Base-by-base conservation (phyloP, 2,113 vertebrate genomes). In the Channa argus region DNA sequence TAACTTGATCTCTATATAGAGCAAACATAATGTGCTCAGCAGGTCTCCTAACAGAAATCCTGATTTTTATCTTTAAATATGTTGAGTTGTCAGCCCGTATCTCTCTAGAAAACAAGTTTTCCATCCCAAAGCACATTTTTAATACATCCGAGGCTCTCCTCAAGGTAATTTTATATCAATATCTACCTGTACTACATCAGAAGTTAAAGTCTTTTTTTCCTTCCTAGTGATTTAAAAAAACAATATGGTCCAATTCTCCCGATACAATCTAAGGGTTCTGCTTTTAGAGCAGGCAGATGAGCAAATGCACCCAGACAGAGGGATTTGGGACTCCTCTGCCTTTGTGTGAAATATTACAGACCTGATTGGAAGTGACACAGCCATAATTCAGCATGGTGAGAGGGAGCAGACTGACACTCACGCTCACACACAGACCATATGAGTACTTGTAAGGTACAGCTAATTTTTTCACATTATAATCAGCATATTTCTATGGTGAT, bases 351-450 rank as follows among this genome's bases (percentile, higher is more conserved):
- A 89, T 84, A 92, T 91, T 87, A 90, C 86, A 78, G 64, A 78
- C 63, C 64, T 74, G 85, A 92, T 87, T 88, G 75, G 69, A 93
- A 89, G 86, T 92, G 92, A 90, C 88, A 90, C 61, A 75, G 76
- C 80, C 84, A 88, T 92, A 91, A 92, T 93, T 92, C 90, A 90
- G 82, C 72, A 63, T 53, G 63, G 82, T 67, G 74, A 84, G 61
- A 56, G 61, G 62, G 60, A 71, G 13, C 64, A 85, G 86, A 53
- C 72, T 72, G 47, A 24, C 54, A 44, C 65, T 62, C 59, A 9
- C 14, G 15, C 6, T 13, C 50, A 50, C 58, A 68, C 63, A 72
- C 12, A 54, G 12, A 60, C 44, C 72, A 68, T 62, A 76, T 63
- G 60, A 51, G 6, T 38, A 55, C 51, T 71, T 62, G 13, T 54